phyloP scores from a whole-genome alignment of 2,797 vertebrate genomes.

The Melanotaenia pygmaea region DNA sequence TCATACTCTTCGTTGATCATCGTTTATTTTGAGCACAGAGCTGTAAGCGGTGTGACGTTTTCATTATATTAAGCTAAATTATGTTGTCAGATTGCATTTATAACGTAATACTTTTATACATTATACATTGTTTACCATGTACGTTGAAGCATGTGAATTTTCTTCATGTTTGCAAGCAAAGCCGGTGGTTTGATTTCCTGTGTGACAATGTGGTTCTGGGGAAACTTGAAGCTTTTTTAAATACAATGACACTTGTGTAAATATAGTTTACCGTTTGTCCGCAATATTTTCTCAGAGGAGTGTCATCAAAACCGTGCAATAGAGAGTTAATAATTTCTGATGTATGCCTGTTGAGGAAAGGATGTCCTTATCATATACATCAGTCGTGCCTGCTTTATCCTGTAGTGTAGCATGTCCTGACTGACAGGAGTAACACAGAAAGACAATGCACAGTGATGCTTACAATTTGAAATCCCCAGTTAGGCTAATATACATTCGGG shows the following conservation, averaged over 20 bases:
- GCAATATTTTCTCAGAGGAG: neutral
- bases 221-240: neutral
- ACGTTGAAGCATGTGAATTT: neutral
- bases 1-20: constrained; percentile 14
- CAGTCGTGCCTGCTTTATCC: neutral
- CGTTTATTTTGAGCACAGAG: constrained; percentile 26
- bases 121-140: no score
- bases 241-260: neutral
- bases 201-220: neutral
- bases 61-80: neutral
- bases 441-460: neutral
- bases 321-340: neutral
- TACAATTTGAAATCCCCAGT: neutral
- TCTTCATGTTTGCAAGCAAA: constrained; percentile 11
- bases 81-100: neutral
- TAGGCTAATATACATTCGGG: neutral
- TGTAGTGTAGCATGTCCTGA: neutral
- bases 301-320: neutral
- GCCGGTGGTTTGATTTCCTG: neutral
- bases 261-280: neutral
- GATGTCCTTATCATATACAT: neutral
- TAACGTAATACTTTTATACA: constrained; percentile 7
- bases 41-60: neutral
- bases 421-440: neutral
- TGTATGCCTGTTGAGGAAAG: neutral